phyloP scores from a whole-genome alignment of 2,113 vertebrate species.

The Meriones unguiculatus region DNA sequence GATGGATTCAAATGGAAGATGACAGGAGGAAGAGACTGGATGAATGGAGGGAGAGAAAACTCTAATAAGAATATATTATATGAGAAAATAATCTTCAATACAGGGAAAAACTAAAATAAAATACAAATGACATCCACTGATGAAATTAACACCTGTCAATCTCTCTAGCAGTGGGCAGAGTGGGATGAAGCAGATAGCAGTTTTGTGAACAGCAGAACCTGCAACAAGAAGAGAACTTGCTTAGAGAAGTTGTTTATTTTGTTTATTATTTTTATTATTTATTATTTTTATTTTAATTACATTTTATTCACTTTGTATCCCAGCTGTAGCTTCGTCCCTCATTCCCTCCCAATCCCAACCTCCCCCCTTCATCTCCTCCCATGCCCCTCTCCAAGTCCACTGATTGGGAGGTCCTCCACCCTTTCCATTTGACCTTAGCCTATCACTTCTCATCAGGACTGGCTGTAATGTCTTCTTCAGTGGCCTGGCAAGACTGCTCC shows the following conservation, averaged over 20 bases:
- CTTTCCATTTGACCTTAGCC: too few species aligned
- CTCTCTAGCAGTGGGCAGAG: neutral
- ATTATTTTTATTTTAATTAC: too few species aligned
- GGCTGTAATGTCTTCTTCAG: too few species aligned
- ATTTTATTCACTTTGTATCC: too few species aligned
- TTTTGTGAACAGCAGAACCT: neutral
- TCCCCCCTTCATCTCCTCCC: too few species aligned
- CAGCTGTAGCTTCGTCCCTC: too few species aligned
- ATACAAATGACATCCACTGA: neutral
- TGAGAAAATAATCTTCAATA: neutral
- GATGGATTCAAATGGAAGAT: neutral
- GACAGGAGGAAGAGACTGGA: neutral
- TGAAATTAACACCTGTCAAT: fast-evolving
- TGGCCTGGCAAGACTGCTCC: too few species aligned
- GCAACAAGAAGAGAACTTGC: neutral
- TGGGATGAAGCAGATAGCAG: fast-evolving
- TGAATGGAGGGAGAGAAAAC: neutral
- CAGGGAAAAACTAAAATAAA: neutral
- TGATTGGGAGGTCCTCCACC: too few species aligned
- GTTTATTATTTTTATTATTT: too few species aligned
- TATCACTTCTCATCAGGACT: too few species aligned
- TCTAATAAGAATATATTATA: neutral
- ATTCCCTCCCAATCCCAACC: too few species aligned
- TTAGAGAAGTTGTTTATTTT: neutral
- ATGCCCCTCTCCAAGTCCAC: too few species aligned